These are phyloP conservation scores for Cataglyphis livida DNA, from an alignment of 2,888 invertebrate genomes.

Conservation along the genomic window DNA sequence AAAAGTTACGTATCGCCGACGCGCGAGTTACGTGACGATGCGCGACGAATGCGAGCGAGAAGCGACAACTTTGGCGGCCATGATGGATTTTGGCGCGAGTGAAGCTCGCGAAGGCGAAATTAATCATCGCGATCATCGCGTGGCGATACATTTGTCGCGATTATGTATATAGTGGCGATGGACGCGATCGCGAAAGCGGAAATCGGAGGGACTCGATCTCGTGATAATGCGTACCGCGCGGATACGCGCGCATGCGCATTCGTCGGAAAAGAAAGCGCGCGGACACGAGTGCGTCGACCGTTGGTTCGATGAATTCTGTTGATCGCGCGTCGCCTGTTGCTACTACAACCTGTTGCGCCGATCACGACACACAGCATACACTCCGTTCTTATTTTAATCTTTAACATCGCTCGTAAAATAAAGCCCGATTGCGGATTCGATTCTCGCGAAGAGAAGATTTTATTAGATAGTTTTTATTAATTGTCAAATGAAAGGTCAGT, in stretches of 20 bases:
- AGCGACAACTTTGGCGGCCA: constrained; percentile 67
- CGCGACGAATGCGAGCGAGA: not conserved
- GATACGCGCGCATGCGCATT: constrained; percentile 27
- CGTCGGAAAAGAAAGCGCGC: constrained; percentile 37
- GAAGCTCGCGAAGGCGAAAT: constrained; percentile 63
- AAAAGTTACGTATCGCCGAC: not conserved
- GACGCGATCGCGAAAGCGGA: constrained; percentile 29
- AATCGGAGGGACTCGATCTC: constrained; percentile 6
- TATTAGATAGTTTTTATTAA: no score
- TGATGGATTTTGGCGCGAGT: constrained; percentile 70
- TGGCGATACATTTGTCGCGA: constrained; percentile 48
- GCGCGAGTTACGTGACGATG: not conserved
- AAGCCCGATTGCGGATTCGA: not conserved
- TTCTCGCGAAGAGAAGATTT: no score
- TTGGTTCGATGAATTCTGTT: constrained; percentile 63
- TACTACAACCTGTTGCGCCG: constrained; percentile 72
- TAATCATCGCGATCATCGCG: constrained; percentile 58
- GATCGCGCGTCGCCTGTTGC: constrained; percentile 63
- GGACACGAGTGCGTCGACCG: constrained; percentile 72
- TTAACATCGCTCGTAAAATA: not conserved
- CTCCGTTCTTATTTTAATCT: not conserved
- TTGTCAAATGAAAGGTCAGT: not conserved
- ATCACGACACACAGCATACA: not conserved
- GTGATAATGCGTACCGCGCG: constrained; percentile 19
- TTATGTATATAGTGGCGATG: not conserved